Conservation (phyloP, 1,140 invertebrate genomes). For the Lethocerus indicus region DNA sequence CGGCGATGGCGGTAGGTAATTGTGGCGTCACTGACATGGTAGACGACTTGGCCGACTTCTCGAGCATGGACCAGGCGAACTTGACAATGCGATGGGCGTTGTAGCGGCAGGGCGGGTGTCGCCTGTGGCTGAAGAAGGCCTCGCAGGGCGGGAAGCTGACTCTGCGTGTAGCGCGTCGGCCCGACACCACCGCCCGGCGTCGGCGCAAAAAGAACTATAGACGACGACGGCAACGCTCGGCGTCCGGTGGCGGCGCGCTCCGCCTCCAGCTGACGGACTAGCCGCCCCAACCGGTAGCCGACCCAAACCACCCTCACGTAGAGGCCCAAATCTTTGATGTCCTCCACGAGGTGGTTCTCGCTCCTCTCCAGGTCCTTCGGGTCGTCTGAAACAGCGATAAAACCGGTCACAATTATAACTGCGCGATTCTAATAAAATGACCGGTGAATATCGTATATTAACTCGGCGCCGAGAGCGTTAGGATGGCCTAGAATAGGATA, state of each 20-base stretch:
- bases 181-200: not conserved
- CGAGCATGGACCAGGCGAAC: constrained; percentile 38
- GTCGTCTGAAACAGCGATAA: too few species aligned
- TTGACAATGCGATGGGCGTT: constrained; percentile 47
- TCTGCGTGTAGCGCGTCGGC: constrained; percentile 17
- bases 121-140: constrained; percentile 18
- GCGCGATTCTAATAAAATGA: too few species aligned
- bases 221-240: not conserved
- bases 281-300: constrained; percentile 31
- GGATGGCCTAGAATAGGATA: too few species aligned
- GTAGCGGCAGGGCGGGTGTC: constrained; percentile 33
- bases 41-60: constrained; percentile 30
- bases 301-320: constrained; percentile 45
- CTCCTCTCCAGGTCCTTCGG: too few species aligned
- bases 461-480: too few species aligned
- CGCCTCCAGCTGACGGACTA: constrained; percentile 27
- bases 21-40: constrained; percentile 27
- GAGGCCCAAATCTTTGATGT: constrained; percentile 33
- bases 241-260: constrained; percentile 20
- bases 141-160: constrained; percentile 37
- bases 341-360: constrained; percentile 28
- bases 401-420: too few species aligned
- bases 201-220: constrained; percentile 1
- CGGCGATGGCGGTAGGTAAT: not conserved
- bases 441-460: too few species aligned